phyloP scores from a whole-genome alignment of 2,888 invertebrate genomes.

The Acleris cristana region DNA sequence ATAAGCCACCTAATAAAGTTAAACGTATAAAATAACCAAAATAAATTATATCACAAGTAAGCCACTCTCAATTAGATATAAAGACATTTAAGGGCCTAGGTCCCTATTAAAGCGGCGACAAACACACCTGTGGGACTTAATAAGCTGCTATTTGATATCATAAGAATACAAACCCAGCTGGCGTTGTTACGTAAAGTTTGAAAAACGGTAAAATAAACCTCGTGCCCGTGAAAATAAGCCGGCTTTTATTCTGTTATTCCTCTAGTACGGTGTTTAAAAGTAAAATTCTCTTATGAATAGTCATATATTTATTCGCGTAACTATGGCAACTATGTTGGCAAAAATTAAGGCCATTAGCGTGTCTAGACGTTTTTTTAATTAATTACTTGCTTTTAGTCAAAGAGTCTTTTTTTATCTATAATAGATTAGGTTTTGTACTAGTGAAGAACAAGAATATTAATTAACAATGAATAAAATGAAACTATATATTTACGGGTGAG shows the following conservation, averaged over 20 bases:
- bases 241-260: neutral
- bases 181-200: conserved; percentile 23
- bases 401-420: neutral
- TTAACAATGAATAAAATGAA: too few relatives aligned
- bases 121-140: conserved; percentile 34
- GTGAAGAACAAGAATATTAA: too few relatives aligned
- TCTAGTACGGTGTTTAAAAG: conserved; percentile 1
- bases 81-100: conserved; percentile 24
- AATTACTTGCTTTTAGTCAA: neutral
- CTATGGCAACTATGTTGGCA: neutral
- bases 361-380: conserved; percentile 6
- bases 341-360: too few relatives aligned
- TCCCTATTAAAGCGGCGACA: conserved; percentile 20
- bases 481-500: too few relatives aligned
- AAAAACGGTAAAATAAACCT: conserved; percentile 26
- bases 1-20: neutral
- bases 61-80: conserved; percentile 26
- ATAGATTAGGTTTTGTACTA: too few relatives aligned
- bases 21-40: neutral
- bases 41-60: conserved; percentile 14
- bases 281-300: neutral
- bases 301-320: conserved; percentile 4
- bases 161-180: conserved; percentile 29
- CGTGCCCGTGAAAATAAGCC: conserved; percentile 29
- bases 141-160: conserved; percentile 29